Conservation (phyloP, 2,888 invertebrate genomes). For the Nephrocerus scutellatus region DNA sequence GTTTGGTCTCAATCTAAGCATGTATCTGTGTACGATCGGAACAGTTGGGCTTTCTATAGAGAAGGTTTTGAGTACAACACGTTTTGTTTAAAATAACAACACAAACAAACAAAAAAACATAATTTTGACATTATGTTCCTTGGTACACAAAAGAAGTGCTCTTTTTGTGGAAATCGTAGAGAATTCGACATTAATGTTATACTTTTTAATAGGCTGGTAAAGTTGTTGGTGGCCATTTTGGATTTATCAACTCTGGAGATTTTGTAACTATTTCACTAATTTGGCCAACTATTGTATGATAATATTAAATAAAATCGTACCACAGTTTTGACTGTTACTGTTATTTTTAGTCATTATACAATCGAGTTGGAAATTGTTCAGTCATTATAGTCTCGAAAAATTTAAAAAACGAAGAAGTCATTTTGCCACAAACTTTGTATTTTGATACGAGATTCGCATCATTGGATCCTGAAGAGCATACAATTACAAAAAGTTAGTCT, state of each 20-base stretch:
- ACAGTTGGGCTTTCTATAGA: no score
- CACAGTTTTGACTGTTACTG: not conserved
- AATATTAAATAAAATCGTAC: not conserved
- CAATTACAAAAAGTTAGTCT: conserved; percentile 24
- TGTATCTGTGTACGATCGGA: no score
- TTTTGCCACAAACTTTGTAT: conserved; percentile 24
- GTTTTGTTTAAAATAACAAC: no score
- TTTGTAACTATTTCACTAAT: conserved; percentile 34
- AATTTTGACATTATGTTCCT: no score
- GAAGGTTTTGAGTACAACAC: no score
- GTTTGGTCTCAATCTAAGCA: no score
- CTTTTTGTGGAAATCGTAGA: no score
- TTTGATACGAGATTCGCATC: conserved; percentile 38
- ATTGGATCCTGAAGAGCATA: conserved; percentile 29
- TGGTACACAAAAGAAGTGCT: no score
- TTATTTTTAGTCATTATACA: conserved; percentile 34
- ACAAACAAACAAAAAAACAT: no score
- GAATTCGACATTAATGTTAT: not conserved
- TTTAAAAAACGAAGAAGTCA: conserved; percentile 24
- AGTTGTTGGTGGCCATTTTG: conserved; percentile 40
- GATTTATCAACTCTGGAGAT: conserved; percentile 31
- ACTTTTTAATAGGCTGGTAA: conserved; percentile 27
- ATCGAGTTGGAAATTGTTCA: conserved; percentile 40
- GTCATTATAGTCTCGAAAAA: conserved; percentile 30
- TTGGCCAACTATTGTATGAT: conserved; percentile 40